Evolutionary conservation across 1,140 invertebrate genomes (phyloP), one percentile per base, ranked within the genome.

Genomic region (Leptestheria dahalacensis): DNA sequence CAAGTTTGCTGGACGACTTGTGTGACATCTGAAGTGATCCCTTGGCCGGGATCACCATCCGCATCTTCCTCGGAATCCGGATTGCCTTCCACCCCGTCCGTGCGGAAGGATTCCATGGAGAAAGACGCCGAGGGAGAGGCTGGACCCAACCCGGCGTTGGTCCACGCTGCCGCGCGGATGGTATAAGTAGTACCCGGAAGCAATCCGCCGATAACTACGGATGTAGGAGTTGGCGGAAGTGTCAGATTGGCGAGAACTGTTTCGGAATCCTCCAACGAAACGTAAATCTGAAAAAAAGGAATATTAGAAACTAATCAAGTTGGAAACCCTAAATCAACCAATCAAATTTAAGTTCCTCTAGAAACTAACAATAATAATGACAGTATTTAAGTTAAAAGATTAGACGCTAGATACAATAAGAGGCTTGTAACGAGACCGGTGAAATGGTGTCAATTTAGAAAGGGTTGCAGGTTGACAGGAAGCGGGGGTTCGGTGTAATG

Each of bases 1-100:
- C 61, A 62, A 12, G 61, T 62, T 41, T 62, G 54, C 28, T 57
- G 29, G 12, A 62, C 55, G 3, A 62, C 55, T n/a, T 62, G 51
- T 12, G 61, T 57, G 1, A 57, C n/a, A n/a, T 60, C 61, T 23
- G 21, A 46, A 1, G 61, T 62, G 25, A 60, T 60, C 2, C 41
- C 47, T 21, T 62, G 54, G 23, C 48, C 54, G 2, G 54, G 47
- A 18, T 62, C 53, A 33, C 48, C 18, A 1, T 52, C 58, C 53
- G 33, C n/a, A 15, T 55, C 53, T 4, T 55, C 53, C 12, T 55
- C 12, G 1, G 29, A 18, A 15, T 2, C 58, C n/a, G 29, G 49
- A 4, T 26, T 48, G 24, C 26, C 21, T 21, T 48, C 47, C 24
- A 33, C 29, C 24, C 29, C 48, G 18, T 52, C 47, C 47, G n/a